Base-by-base conservation (phyloP, 2,113 vertebrate genomes). In the Limnothrissa miodon region DNA sequence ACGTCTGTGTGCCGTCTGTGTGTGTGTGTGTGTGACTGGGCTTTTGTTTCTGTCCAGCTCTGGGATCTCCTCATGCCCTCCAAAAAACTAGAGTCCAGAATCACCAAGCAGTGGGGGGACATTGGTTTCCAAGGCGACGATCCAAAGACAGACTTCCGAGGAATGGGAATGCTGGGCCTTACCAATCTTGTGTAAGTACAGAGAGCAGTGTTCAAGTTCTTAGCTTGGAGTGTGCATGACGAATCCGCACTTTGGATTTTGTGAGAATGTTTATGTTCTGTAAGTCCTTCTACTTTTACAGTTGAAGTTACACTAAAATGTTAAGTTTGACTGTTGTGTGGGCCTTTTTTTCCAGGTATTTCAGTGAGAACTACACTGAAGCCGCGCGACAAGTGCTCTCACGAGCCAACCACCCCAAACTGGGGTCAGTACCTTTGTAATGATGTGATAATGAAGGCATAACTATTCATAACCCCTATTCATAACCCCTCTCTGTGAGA, bases 71-170 rank as follows among this genome's bases (percentile, higher is more conserved):
- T 99, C 89, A 99, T 99, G 97, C 98, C 98, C 29, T 89, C 94
- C 0, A 91, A 94, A 85, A 95, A 93, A 45, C 90, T 99, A 91
- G 96, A 95, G 83, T 96, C 96, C 45, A 96, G 98, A 89, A 93
- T 98, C 88, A 97, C 95, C 80, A 99, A 99, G 91, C 98, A 99
- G 90, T 99, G 98, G 98, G 96, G 96, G 81, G 95, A 98, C 93
- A 98, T 99, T 62, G 98, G 98, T 86, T 99, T 99, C 92, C 98
- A 99, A 93, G 98, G 98, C 0, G 97, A 99, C 23, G 98, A 99
- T 86, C 98, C 98, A 33, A 99, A 99, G 94, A 99, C 98, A 9
- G 98, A 99, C 93, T 99, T 99, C 92, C 94, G 98, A 95, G 98
- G 98, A 92, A 99, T 99, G 98, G 98, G 98, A 83, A 90, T 99